A percentile compares a stretch with the other conserved stretches of the same genome.
Conservation (phyloP, 2,888 invertebrate genomes). For the Trissoscelio sp. region DNA sequence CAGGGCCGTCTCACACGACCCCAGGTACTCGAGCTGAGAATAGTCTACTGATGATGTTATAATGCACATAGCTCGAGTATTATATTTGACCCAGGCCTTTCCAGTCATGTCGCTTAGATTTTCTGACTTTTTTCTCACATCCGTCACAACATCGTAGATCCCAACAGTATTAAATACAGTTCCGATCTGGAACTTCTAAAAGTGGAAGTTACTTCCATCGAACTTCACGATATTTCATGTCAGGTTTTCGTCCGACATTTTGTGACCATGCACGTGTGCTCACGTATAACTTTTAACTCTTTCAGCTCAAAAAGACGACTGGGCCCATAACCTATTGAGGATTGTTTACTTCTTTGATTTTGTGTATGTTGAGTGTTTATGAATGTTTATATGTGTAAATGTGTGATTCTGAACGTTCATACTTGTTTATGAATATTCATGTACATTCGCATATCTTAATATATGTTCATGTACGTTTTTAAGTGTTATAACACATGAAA, state of each 20-base stretch:
- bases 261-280: too few relatives aligned
- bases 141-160: not conserved
- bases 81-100: slow-evolving; percentile 54
- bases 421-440: too few relatives aligned
- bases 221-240: slow-evolving; percentile 3
- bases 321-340: slow-evolving; percentile 31
- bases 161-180: not conserved
- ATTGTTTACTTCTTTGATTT: too few relatives aligned
- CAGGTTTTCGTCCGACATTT: not conserved
- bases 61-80: slow-evolving; percentile 62
- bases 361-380: too few relatives aligned
- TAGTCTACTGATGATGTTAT: slow-evolving; percentile 3
- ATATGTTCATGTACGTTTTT: too few relatives aligned
- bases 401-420: too few relatives aligned
- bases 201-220: slow-evolving; percentile 15
- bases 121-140: not conserved
- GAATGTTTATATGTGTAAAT: too few relatives aligned
- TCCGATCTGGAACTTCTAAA: slow-evolving; percentile 19
- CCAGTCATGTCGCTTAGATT: not conserved
- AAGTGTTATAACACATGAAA: too few relatives aligned
- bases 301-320: not conserved
- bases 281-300: too few relatives aligned
- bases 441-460: too few relatives aligned
- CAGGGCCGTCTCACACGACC: slow-evolving; percentile 52
- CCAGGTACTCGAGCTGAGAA: slow-evolving; percentile 51